phyloP scores from a whole-genome alignment of 1,140 invertebrate species.

The Brachystomella parvula region DNA sequence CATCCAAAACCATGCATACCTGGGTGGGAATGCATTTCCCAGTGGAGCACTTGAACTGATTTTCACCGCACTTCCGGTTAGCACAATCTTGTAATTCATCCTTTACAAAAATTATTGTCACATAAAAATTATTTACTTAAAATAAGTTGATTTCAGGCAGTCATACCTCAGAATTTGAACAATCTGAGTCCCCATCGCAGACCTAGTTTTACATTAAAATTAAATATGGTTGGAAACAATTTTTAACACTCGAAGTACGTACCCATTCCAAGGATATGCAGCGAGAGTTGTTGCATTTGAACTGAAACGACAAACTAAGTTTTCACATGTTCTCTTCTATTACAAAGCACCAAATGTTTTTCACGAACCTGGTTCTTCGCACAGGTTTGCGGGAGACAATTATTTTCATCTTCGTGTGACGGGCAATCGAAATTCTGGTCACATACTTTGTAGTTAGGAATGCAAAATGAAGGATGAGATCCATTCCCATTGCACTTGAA shows the following conservation, averaged over 20 bases:
- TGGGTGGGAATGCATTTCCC: conserved; percentile 48
- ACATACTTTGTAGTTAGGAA: conserved; percentile 42
- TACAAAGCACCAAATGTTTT: not conserved
- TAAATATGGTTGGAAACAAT: not conserved
- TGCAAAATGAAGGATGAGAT: conserved; percentile 44
- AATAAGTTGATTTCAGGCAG: too few species aligned
- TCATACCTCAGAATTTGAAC: not conserved
- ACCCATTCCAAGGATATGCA: conserved; percentile 3
- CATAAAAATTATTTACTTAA: too few species aligned
- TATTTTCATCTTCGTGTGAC: conserved; percentile 57
- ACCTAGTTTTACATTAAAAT: not conserved
- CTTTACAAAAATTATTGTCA: too few species aligned
- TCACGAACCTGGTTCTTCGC: conserved; percentile 52
- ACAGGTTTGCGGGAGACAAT: conserved; percentile 57
- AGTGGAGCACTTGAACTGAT: conserved; percentile 57
- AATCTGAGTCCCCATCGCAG: conserved; percentile 16
- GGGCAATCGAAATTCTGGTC: conserved; percentile 43
- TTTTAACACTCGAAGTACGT: not conserved
- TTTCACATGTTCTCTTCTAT: not conserved
- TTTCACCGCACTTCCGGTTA: conserved; percentile 50
- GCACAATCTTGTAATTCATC: conserved; percentile 49
- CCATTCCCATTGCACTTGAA: conserved; percentile 47
- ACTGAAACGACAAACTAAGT: conserved; percentile 18
- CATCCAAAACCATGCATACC: not conserved
- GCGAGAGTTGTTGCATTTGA: conserved; percentile 20